A percentile compares a stretch with the other conserved stretches of the same genome.
These are phyloP conservation scores for Emberiza fucata DNA, from an alignment of 2,113 vertebrate species.

Conservation along the genomic window DNA sequence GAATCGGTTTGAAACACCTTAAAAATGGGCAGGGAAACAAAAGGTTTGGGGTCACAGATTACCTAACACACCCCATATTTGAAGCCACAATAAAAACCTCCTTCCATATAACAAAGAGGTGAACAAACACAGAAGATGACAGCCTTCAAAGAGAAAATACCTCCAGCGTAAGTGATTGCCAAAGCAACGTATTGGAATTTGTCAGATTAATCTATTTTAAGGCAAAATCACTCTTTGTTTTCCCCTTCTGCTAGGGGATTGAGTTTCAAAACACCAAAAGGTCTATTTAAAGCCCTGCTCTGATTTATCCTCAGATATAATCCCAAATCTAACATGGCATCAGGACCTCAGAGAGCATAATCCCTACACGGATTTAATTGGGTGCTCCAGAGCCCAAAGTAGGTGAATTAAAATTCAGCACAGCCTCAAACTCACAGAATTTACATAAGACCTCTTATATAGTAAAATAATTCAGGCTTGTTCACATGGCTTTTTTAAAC, in stretches of 20 bases:
- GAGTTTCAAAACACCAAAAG: not conserved
- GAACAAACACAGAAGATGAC: not conserved
- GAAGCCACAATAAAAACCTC: not conserved
- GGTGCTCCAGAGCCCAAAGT: not conserved
- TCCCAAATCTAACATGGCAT: not conserved
- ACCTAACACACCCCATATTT: not conserved
- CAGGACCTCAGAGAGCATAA: not conserved
- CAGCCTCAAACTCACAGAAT: not conserved
- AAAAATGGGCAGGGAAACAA: not conserved
- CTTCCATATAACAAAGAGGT: not conserved
- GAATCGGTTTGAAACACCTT: not conserved
- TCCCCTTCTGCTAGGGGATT: not conserved
- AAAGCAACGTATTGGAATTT: not conserved
- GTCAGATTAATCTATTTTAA: not conserved
- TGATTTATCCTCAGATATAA: not conserved
- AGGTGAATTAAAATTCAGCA: not conserved
- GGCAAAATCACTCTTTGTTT: not conserved
- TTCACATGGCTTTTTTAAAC: not conserved
- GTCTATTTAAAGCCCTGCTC: not conserved
- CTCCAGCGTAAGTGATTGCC: not conserved
- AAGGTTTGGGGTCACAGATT: not conserved
- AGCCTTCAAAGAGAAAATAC: not conserved
- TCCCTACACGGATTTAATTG: not conserved
- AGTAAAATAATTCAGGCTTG: not conserved
- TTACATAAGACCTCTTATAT: not conserved